Evolutionary conservation across 2,888 invertebrate species (phyloP).

Genomic region (Poecilus cupreus): DNA sequence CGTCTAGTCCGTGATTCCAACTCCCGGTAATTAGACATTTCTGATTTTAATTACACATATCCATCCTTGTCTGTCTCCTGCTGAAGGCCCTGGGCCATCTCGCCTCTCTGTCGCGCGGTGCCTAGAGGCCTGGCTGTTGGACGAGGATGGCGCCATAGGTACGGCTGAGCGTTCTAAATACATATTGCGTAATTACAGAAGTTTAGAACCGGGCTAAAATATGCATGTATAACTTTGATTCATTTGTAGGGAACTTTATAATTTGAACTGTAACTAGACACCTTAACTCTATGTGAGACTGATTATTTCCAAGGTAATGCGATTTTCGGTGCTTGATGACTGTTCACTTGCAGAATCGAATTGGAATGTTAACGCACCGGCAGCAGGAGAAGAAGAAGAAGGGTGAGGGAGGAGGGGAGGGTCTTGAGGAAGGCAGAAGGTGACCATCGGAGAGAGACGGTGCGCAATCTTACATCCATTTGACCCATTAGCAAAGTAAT

Average conservation of each 20-base stretch:
- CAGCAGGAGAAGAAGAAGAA: no score
- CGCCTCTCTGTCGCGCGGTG: not conserved
- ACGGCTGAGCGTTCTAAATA: conserved; percentile 42
- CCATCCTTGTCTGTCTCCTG: conserved; percentile 66
- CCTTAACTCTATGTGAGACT: conserved; percentile 13
- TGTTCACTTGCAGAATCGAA: no score
- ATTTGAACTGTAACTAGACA: conserved; percentile 57
- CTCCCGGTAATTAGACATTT: conserved; percentile 69
- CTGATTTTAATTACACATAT: conserved; percentile 68
- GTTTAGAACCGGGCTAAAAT: conserved; percentile 50
- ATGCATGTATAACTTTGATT: conserved; percentile 57
- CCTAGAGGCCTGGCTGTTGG: not conserved
- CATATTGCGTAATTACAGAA: conserved; percentile 57
- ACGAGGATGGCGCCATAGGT: not conserved
- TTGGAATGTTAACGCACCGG: no score
- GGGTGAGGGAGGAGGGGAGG: no score
- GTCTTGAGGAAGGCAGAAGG: no score
- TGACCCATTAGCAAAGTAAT: no score
- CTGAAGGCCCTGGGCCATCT: not conserved
- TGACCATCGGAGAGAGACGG: no score
- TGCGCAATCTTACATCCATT: no score
- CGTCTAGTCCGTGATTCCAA: conserved; percentile 67
- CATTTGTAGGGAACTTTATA: conserved; percentile 56
- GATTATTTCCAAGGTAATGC: conserved; percentile 44
- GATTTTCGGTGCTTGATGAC: conserved; percentile 31